Evolutionary conservation across 2,113 vertebrate species (phyloP), one percentile per base, ranked within the genome.

Genomic region (Urocitellus parryii): DNA sequence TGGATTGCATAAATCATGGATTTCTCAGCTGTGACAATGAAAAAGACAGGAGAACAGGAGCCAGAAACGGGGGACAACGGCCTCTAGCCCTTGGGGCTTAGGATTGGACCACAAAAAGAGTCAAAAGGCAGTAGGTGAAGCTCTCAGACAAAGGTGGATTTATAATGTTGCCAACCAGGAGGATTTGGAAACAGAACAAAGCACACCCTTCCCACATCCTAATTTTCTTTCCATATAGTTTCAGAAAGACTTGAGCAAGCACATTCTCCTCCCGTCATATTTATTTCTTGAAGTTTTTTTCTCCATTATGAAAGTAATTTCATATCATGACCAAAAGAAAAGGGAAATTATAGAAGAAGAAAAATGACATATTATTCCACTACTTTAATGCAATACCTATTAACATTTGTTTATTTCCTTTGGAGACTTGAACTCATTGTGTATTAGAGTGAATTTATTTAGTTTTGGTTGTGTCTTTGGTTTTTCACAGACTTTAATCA

Each of bases 1-100:
- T 48, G 51, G 58, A 24, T 98, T 98, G 95, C 89, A 22, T 98
- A 92, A 97, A 90, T 74, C 97, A 97, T 97, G 96, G 97, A 88
- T 96, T 96, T 90, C 76, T 92, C 97, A 96, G 72, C 76, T 93
- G 70, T 76, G 67, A 92, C 67, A 79, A 1, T 61, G 86, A 65
- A 34, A 77, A 97, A 89, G 91, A 94, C 77, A 5, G 88, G 70
- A 53, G 74, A 95, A 42, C 84, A 18, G 79, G 25, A 94, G 96
- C 93, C 96, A 97, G 97, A 80, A 92, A 67, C 34, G 82, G 96
- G n/a, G 39, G 82, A 82, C 63, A 93, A 95, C 95, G 95, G 83
- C 80, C 93, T 95, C 83, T 87, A 10, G 65, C 22, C 9, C 81
- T 96, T 94, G 88, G 42, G 80, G 27, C 82, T 97, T 90, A 87